A percentile compares a stretch with the other conserved stretches of the same genome.
Evolutionary conservation across 2,888 invertebrate species (phyloP).

Genomic region (Drosophila trichaetosa): DNA sequence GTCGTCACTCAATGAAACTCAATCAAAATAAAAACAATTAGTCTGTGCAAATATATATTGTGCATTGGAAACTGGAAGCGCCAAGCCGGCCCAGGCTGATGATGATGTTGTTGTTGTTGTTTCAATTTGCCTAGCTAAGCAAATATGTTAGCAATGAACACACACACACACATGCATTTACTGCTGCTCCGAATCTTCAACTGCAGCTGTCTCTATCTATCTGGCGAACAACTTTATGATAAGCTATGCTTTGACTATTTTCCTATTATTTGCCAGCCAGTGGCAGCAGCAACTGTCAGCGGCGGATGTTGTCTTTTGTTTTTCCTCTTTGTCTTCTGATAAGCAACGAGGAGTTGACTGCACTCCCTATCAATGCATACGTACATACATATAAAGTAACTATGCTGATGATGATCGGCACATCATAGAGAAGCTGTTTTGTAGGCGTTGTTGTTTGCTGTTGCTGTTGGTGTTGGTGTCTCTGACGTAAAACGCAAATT

Average conservation of each 20-base stretch:
- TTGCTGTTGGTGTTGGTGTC: slow-evolving; percentile 37
- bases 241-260: slow-evolving; percentile 29
- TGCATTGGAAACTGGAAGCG: slow-evolving; percentile 27
- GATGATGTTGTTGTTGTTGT: slow-evolving; percentile 9
- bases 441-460: slow-evolving; percentile 15
- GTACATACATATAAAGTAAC: background rate
- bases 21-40: slow-evolving; percentile 74
- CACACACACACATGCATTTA: slow-evolving; percentile 3
- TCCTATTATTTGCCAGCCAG: slow-evolving; percentile 43
- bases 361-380: slow-evolving; percentile 52
- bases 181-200: slow-evolving; percentile 9
- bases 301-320: slow-evolving; percentile 70
- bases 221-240: slow-evolving; percentile 20
- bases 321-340: slow-evolving; percentile 50
- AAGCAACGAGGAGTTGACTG: slow-evolving; percentile 71
- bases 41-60: slow-evolving; percentile 62
- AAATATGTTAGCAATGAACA: slow-evolving; percentile 50
- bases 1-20: slow-evolving; percentile 71
- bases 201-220: slow-evolving; percentile 32
- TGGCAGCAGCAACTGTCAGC: slow-evolving; percentile 43
- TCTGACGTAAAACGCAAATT: slow-evolving; percentile 78
- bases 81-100: slow-evolving; percentile 16
- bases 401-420: slow-evolving; percentile 48
- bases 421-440: slow-evolving; percentile 58
- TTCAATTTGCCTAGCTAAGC: slow-evolving; percentile 62